Percentiles rank a stretch among this genome's conserved stretches.
Conservation (phyloP, 2,888 invertebrate genomes). For the Lucinisca nassula region DNA sequence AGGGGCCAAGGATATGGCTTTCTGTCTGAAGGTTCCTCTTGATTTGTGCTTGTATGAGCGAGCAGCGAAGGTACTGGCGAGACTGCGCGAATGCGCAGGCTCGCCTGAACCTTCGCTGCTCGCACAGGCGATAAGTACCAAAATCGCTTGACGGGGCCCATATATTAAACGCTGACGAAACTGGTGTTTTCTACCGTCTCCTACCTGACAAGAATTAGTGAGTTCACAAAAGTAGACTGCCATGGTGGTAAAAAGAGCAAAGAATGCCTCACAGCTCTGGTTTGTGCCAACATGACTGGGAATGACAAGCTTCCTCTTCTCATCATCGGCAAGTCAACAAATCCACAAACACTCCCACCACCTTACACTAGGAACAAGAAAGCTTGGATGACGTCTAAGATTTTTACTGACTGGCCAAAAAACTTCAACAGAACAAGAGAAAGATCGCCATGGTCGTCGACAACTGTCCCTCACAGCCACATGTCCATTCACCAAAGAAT, state of each 20-base stretch:
- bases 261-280: background rate
- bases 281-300: background rate
- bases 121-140: too few relatives aligned
- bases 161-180: too few relatives aligned
- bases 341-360: background rate
- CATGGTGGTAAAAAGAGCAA: too few relatives aligned
- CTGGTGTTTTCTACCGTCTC: background rate
- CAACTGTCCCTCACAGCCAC: constrained; percentile 72
- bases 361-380: background rate
- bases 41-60: too few relatives aligned
- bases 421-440: constrained; percentile 1
- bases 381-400: too few relatives aligned
- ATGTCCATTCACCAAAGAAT: constrained; percentile 42
- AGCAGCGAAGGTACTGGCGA: too few relatives aligned
- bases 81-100: too few relatives aligned
- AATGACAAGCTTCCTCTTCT: background rate
- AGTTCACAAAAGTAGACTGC: background rate
- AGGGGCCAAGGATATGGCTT: too few relatives aligned
- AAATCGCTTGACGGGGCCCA: too few relatives aligned
- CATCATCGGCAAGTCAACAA: background rate
- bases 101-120: too few relatives aligned
- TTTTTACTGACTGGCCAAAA: background rate
- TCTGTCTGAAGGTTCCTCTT: too few relatives aligned
- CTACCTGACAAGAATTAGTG: background rate
- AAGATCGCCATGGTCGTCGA: constrained; percentile 66